These are phyloP conservation scores for Haplotaxodon microlepis DNA, from an alignment of 2,113 vertebrate genomes.

Conservation along the genomic window DNA sequence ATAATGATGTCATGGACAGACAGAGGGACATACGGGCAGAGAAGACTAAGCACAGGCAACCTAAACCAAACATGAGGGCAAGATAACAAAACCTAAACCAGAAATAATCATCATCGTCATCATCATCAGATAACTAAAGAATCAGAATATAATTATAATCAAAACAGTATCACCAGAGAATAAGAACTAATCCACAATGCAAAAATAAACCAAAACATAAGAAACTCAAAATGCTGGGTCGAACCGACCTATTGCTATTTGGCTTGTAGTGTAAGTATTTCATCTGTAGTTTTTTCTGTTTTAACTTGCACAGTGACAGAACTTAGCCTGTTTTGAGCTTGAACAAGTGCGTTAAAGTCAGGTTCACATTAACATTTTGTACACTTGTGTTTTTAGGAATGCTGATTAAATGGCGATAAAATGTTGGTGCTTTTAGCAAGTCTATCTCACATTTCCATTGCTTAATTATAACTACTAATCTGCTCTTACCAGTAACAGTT, in stretches of 20 bases:
- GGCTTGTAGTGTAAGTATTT: not conserved
- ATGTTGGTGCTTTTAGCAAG: not conserved
- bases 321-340: not conserved
- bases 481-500: not conserved
- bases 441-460: not conserved
- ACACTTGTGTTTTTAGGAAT: not conserved
- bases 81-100: too few relatives aligned
- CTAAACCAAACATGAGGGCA: too few relatives aligned
- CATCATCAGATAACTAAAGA: too few relatives aligned
- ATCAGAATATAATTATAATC: too few relatives aligned
- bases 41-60: too few relatives aligned
- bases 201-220: too few relatives aligned
- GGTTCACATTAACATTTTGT: not conserved
- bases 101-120: too few relatives aligned
- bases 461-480: not conserved
- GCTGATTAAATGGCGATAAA: not conserved
- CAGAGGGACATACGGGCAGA: too few relatives aligned
- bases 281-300: not conserved
- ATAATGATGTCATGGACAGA: too few relatives aligned
- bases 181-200: too few relatives aligned
- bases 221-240: too few relatives aligned
- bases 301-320: not conserved
- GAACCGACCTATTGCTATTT: not conserved
- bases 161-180: too few relatives aligned
- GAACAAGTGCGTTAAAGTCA: not conserved